phyloP scores from a whole-genome alignment of 1,140 invertebrate genomes.

The Procambarus virginalis region DNA sequence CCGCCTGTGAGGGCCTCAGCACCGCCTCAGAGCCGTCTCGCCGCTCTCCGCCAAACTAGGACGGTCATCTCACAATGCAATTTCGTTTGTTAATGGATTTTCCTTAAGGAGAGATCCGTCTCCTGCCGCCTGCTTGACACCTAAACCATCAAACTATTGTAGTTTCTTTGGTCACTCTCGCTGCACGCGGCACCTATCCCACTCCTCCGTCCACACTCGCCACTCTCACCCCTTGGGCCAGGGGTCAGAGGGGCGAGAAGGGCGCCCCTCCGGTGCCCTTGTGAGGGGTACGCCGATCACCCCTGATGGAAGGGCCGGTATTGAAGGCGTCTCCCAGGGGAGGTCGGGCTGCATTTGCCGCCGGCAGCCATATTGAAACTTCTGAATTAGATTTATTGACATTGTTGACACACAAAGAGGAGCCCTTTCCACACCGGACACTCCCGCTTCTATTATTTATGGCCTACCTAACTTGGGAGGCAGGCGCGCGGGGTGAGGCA shows the following conservation, averaged over 20 bases:
- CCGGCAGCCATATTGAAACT: constrained; percentile 62
- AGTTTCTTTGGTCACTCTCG: constrained; percentile 46
- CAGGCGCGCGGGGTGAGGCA: neutral
- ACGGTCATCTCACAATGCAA: constrained; percentile 54
- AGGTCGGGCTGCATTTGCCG: constrained; percentile 53
- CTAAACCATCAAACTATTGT: constrained; percentile 70
- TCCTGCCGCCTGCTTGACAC: constrained; percentile 50
- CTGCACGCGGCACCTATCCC: neutral
- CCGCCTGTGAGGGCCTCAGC: too few relatives aligned
- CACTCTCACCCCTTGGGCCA: neutral
- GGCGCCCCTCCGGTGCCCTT: too few relatives aligned
- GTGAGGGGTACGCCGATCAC: constrained; percentile 21
- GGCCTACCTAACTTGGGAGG: neutral
- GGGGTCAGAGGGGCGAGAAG: constrained; percentile 12
- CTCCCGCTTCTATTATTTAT: constrained; percentile 67
- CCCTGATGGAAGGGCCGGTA: neutral
- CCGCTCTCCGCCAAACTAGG: neutral
- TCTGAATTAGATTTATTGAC: constrained; percentile 70
- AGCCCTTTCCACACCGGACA: constrained; percentile 61
- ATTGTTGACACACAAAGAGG: constrained; percentile 68
- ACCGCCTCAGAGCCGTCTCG: neutral
- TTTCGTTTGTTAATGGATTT: constrained; percentile 63
- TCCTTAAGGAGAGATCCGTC: constrained; percentile 59
- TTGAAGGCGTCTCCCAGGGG: constrained; percentile 43
- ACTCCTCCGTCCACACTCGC: too few relatives aligned